These are phyloP conservation scores for Myripristis jacobus DNA, from an alignment of 2,797 vertebrate genomes.

Conservation along the genomic window DNA sequence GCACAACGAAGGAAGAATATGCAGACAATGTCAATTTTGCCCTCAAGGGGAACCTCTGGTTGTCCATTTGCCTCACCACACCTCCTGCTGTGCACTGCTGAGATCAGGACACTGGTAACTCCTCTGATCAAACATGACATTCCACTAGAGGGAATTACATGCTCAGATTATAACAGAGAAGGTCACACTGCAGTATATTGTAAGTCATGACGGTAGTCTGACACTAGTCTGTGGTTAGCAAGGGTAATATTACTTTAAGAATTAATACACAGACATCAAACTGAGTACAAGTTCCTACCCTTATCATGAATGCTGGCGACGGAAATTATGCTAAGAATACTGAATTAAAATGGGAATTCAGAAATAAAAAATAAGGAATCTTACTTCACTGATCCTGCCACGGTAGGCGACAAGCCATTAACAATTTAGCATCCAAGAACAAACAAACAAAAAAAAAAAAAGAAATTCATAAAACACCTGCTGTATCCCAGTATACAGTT, in stretches of 20 bases:
- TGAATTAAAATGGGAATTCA: conserved; percentile 10
- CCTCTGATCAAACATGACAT: conserved; percentile 87
- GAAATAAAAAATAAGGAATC: background rate
- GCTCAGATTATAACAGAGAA: conserved; percentile 85
- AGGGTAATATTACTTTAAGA: conserved; percentile 74
- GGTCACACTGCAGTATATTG: conserved; percentile 77
- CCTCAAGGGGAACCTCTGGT: conserved; percentile 83
- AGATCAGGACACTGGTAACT: conserved; percentile 85
- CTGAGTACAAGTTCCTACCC: conserved; percentile 36
- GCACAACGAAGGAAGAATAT: conserved; percentile 68
- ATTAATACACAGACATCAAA: conserved; percentile 77
- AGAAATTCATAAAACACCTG: too few relatives aligned
- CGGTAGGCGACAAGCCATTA: background rate
- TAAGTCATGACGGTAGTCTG: conserved; percentile 78
- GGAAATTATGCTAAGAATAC: conserved; percentile 37
- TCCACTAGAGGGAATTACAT: conserved; percentile 84
- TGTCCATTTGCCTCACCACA: conserved; percentile 77
- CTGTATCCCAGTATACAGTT: too few relatives aligned
- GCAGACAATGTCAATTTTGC: conserved; percentile 82
- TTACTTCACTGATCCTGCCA: conserved; percentile 9
- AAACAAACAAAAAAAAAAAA: too few relatives aligned
- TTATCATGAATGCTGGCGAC: conserved; percentile 16
- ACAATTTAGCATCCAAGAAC: background rate
- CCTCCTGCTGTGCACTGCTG: conserved; percentile 81
- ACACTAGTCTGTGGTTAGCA: conserved; percentile 66